Percentiles rank a stretch among this genome's conserved stretches.
phyloP scores from a whole-genome alignment of 2,888 invertebrate species.

The Resseliella maxima region DNA sequence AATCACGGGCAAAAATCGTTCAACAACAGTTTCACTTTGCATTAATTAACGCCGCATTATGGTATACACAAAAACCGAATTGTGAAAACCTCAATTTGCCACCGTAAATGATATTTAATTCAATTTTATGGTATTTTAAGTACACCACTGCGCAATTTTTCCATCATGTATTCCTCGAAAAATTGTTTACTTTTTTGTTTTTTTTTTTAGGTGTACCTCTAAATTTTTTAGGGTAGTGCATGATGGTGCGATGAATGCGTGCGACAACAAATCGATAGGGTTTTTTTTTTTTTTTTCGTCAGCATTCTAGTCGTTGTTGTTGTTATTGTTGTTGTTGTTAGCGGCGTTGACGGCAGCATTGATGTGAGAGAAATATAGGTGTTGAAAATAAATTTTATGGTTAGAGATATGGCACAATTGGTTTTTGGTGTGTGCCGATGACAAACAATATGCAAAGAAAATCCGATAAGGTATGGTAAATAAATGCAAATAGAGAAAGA shows the following conservation, averaged over 20 bases:
- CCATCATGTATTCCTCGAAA: background rate
- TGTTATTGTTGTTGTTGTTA: too few relatives aligned
- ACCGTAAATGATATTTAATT: conserved; percentile 45
- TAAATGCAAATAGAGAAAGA: too few relatives aligned
- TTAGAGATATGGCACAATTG: background rate
- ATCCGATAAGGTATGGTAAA: background rate
- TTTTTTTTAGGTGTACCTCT: background rate
- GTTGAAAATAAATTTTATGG: background rate
- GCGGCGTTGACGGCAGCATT: too few relatives aligned
- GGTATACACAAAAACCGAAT: conserved; percentile 43
- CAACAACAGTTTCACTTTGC: background rate
- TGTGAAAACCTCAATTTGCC: conserved; percentile 48
- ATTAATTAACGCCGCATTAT: conserved; percentile 30
- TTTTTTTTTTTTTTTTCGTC: too few relatives aligned
- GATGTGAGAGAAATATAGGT: background rate
- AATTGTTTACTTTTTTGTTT: background rate
- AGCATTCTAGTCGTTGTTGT: too few relatives aligned
- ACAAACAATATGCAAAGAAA: conserved; percentile 23
- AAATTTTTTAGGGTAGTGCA: background rate
- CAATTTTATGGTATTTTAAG: conserved; percentile 31
- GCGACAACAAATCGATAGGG: too few relatives aligned
- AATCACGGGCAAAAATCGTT: background rate
- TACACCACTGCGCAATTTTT: background rate
- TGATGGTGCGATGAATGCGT: too few relatives aligned
- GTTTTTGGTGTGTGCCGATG: background rate